A percentile compares a stretch with the other conserved stretches of the same genome.
phyloP scores from a whole-genome alignment of 2,888 invertebrate species.

The Latheticus oryzae region DNA sequence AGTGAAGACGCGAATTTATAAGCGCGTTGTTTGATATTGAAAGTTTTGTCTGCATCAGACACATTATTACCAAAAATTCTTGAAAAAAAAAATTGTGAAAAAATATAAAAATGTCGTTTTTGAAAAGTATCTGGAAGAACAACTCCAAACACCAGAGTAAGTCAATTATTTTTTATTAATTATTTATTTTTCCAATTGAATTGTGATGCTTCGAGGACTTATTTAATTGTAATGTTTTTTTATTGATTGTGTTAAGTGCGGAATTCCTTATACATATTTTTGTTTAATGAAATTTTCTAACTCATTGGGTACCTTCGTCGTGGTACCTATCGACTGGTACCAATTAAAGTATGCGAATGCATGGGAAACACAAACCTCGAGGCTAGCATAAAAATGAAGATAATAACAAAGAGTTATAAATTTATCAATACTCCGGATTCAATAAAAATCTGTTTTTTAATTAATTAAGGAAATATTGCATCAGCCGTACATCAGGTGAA shows the following conservation, averaged over 20 bases:
- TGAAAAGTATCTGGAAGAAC: constrained; percentile 75
- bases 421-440: too few species aligned
- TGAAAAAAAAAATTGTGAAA: too few species aligned
- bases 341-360: constrained; percentile 16
- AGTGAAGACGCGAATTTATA: constrained; percentile 39
- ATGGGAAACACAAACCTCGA: constrained; percentile 19
- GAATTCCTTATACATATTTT: too few species aligned
- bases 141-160: constrained; percentile 78
- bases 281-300: too few species aligned
- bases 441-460: background rate
- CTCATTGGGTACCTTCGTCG: constrained; percentile 11
- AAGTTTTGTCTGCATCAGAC: constrained; percentile 4
- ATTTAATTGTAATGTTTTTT: too few species aligned
- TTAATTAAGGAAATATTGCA: constrained; percentile 1
- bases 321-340: constrained; percentile 19
- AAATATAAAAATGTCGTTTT: constrained; percentile 67
- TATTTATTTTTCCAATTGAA: constrained; percentile 3
- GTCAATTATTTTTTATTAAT: constrained; percentile 57
- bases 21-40: constrained; percentile 14
- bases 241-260: too few species aligned
- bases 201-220: too few species aligned
- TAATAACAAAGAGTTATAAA: too few species aligned
- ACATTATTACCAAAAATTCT: background rate
- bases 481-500: constrained; percentile 1
- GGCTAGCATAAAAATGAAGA: constrained; percentile 17